Percentiles rank a stretch among this genome's conserved stretches.
phyloP scores from a whole-genome alignment of 2,797 vertebrate species.

The Molothrus ater region DNA sequence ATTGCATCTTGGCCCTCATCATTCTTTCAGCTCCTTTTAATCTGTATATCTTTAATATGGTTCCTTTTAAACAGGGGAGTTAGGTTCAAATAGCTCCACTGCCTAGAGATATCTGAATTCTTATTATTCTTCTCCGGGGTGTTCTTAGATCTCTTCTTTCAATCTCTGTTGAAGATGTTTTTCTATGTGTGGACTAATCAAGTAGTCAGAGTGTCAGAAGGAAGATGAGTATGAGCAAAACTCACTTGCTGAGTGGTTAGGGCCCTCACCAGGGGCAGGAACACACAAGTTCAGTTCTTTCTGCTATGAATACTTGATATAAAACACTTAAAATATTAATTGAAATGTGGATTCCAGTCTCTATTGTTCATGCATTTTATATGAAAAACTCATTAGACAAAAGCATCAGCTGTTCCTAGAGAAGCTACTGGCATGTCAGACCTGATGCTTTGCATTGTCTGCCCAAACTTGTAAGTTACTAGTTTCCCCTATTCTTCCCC shows the following conservation, averaged over 20 bases:
- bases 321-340: constrained; percentile 67
- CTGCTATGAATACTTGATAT: constrained; percentile 48
- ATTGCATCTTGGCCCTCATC: neutral
- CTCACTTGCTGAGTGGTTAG: constrained; percentile 36
- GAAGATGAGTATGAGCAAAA: constrained; percentile 1
- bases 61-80: constrained; percentile 1
- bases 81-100: constrained; percentile 16
- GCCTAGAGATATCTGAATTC: neutral
- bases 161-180: constrained; percentile 23
- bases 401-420: constrained; percentile 27
- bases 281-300: neutral
- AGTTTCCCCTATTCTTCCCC: neutral
- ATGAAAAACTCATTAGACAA: constrained; percentile 60
- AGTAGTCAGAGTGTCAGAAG: constrained; percentile 7
- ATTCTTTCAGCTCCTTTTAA: neutral
- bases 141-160: constrained; percentile 16
- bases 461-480: neutral
- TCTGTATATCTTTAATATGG: neutral
- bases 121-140: constrained; percentile 43
- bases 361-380: constrained; percentile 63
- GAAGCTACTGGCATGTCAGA: neutral
- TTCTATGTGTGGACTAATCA: constrained; percentile 29
- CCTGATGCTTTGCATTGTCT: neutral
- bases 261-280: constrained; percentile 8
- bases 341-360: constrained; percentile 57